Conservation (phyloP, 2,888 invertebrate genomes). For the Disparrhopalites patrizii region DNA sequence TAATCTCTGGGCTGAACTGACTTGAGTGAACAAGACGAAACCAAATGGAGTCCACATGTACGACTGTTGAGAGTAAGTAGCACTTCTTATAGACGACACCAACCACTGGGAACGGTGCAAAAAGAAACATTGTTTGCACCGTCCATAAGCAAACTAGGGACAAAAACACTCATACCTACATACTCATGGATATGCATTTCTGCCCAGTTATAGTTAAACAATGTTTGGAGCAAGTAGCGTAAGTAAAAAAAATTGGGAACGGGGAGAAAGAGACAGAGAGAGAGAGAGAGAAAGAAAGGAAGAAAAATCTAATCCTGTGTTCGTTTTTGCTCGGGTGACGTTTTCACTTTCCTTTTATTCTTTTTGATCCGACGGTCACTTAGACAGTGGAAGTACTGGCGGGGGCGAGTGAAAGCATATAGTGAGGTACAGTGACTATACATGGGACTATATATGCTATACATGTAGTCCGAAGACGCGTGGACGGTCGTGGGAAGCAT, state of each 20-base stretch:
- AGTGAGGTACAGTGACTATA: background rate
- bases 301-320: constrained; percentile 20
- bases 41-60: background rate
- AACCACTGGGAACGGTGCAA: too few species aligned
- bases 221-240: too few species aligned
- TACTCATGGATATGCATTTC: too few species aligned
- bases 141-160: constrained; percentile 4
- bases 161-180: too few species aligned
- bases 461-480: background rate
- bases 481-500: constrained; percentile 16
- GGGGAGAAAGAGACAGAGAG: constrained; percentile 1
- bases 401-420: background rate
- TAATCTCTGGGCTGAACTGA: constrained; percentile 17
- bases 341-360: constrained; percentile 21
- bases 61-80: background rate
- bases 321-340: constrained; percentile 22
- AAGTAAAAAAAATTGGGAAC: background rate
- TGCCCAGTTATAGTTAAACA: too few species aligned
- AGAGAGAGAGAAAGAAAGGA: background rate
- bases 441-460: background rate
- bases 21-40: constrained; percentile 19
- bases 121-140: background rate
- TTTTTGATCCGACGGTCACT: constrained; percentile 24
- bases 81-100: too few species aligned
- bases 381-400: constrained; percentile 1